These are phyloP conservation scores for Phalanger gymnotis DNA, from an alignment of 2,797 vertebrate genomes.

Conservation along the genomic window DNA sequence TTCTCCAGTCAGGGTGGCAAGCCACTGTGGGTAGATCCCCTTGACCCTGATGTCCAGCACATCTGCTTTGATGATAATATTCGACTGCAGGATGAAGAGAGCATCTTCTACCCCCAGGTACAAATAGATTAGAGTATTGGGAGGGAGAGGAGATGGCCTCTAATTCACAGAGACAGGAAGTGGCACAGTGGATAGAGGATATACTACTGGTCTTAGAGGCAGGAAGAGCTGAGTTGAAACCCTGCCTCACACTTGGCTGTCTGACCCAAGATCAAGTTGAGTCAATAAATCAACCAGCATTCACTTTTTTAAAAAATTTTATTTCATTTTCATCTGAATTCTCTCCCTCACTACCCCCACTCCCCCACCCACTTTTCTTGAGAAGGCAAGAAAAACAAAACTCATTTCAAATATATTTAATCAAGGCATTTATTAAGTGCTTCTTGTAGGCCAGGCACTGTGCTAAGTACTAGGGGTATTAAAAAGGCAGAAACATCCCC, in stretches of 20 bases:
- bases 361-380: background rate
- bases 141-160: background rate
- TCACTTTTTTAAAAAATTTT: background rate
- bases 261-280: background rate
- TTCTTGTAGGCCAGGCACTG: background rate
- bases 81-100: slow-evolving; percentile 87
- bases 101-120: slow-evolving; percentile 91
- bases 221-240: background rate
- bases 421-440: background rate
- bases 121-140: background rate
- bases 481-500: background rate
- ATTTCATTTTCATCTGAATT: background rate
- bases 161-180: background rate
- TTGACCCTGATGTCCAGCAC: slow-evolving; percentile 89
- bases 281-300: background rate
- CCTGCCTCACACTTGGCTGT: background rate
- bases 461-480: background rate
- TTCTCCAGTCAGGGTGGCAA: slow-evolving; percentile 90
- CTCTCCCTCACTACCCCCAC: background rate
- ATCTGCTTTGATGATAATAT: slow-evolving; percentile 96
- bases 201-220: background rate
- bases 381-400: background rate
- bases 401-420: background rate
- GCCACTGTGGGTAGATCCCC: slow-evolving; percentile 92
- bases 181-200: background rate